A percentile compares a stretch with the other conserved stretches of the same genome.
Evolutionary conservation across 2,888 invertebrate species (phyloP).

Genomic region (Melieria omissa): DNA sequence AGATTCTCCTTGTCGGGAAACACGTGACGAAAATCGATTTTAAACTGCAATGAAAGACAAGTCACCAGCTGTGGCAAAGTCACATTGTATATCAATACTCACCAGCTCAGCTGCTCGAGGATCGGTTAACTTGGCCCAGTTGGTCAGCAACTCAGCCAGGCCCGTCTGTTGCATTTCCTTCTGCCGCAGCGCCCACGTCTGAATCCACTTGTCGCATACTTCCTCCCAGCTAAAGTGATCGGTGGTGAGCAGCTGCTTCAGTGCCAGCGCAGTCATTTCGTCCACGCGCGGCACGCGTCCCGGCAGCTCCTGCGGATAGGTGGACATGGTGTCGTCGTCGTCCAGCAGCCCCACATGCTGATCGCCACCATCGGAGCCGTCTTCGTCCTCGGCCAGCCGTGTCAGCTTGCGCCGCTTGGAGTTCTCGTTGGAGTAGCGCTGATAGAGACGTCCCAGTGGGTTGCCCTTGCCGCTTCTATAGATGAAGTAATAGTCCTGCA

Average conservation of each 20-base stretch:
- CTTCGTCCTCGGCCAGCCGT: constrained; percentile 19
- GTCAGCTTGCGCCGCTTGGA: constrained; percentile 23
- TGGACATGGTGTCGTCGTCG: constrained; percentile 25
- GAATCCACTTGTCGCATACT: constrained; percentile 45
- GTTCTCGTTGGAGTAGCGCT: constrained; percentile 38
- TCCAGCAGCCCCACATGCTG: constrained; percentile 14
- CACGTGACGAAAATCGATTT: constrained; percentile 43
- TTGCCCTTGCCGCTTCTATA: constrained; percentile 45
- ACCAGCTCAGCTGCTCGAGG: constrained; percentile 40
- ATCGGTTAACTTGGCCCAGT: constrained; percentile 46
- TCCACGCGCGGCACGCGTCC: constrained; percentile 32
- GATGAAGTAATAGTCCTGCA: constrained; percentile 46
- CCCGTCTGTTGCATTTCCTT: constrained; percentile 43
- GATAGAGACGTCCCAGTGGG: constrained; percentile 45
- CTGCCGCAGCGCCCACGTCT: constrained; percentile 41
- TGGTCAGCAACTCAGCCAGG: constrained; percentile 38
- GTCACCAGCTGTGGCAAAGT: not conserved
- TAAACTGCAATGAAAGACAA: constrained; percentile 37
- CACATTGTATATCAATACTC: not conserved
- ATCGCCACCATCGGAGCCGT: constrained; percentile 7
- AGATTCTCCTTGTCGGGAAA: constrained; percentile 39
- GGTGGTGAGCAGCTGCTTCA: constrained; percentile 44
- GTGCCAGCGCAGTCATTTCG: constrained; percentile 41
- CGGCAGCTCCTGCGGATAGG: constrained; percentile 25
- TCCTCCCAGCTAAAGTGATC: constrained; percentile 44